These are phyloP conservation scores for Donacobius atricapilla DNA, from an alignment of 2,113 vertebrate genomes.

Conservation along the genomic window DNA sequence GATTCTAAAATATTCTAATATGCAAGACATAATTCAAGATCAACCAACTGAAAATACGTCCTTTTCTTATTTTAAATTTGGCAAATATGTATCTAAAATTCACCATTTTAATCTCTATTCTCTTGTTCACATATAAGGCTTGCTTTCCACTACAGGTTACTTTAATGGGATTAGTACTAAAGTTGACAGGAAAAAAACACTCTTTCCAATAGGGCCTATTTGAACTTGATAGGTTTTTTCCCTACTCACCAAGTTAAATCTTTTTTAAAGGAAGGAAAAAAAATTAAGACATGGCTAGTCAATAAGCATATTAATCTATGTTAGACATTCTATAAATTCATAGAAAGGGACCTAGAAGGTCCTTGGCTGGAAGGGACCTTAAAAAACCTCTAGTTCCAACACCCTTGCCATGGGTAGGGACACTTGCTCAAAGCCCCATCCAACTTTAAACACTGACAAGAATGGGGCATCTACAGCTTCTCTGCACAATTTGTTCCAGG, in stretches of 20 bases:
- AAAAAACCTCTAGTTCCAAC: not conserved
- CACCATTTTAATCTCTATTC: not conserved
- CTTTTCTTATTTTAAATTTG: not conserved
- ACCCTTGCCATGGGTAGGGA: not conserved
- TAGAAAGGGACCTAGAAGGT: not conserved
- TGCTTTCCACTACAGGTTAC: not conserved
- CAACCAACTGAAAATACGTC: not conserved
- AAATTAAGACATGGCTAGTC: not conserved
- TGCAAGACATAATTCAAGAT: not conserved
- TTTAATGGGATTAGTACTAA: not conserved
- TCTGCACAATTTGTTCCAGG: not conserved
- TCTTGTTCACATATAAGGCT: not conserved
- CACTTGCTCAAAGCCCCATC: not conserved
- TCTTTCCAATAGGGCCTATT: not conserved
- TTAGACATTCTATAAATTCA: not conserved
- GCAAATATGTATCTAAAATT: not conserved
- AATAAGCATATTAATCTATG: not conserved
- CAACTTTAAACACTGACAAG: not conserved
- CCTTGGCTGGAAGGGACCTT: not conserved
- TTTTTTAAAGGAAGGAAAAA: not conserved
- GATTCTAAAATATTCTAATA: not conserved
- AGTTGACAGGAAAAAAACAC: not conserved
- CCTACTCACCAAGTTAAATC: not conserved
- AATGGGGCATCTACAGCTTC: not conserved
- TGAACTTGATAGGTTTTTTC: not conserved